Evolutionary conservation across 2,113 vertebrate genomes (phyloP), one percentile per base, ranked within the genome.

Genomic region (Cacatua alba): DNA sequence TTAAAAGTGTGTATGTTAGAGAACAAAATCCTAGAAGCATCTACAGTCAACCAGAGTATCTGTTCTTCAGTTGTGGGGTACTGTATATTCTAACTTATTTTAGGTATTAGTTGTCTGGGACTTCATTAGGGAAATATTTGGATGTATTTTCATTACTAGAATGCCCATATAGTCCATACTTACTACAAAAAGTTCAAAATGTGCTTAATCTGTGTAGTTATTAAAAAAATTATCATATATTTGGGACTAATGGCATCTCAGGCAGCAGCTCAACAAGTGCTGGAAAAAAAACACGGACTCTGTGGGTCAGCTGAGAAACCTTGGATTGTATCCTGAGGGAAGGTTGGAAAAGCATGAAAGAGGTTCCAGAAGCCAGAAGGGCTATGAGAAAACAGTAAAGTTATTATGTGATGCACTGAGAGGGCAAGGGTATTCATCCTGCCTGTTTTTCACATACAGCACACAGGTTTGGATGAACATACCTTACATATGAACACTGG

Each of bases 401-500:
- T 64, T 37, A 51, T 20, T 33, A 43, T 4, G 6, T 6, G 46
- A 88, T n/a, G 31, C 20, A 41, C 85, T 67, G 43, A 63, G 84
- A 84, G 23, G 8, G 29, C 57, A 85, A 59, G 26, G 12, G 39
- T 20, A 75, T 7, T 79, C 21, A 64, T 77, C 44, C 44, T 64
- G 23, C 35, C 7, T 21, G 26, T 41, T 81, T 44, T 77, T 62
- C 55, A 79, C 33, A 31, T 29, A 67, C 13, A 77, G 31, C 25
- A 48, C 16, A 55, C 1, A 52, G 20, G 16, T 85, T 65, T 72
- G 31, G 21, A 71, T 28, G 35, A 48, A 74, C 83, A 60, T 51
- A 81, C 24, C 64, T 83, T 19, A 67, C 43, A 86, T 92, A 86
- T 75, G 89, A 95, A 91, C 91, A 86, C 69, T 29, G 39, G 65